Conservation (phyloP, 2,888 invertebrate genomes). For the Pollenia angustigena region DNA sequence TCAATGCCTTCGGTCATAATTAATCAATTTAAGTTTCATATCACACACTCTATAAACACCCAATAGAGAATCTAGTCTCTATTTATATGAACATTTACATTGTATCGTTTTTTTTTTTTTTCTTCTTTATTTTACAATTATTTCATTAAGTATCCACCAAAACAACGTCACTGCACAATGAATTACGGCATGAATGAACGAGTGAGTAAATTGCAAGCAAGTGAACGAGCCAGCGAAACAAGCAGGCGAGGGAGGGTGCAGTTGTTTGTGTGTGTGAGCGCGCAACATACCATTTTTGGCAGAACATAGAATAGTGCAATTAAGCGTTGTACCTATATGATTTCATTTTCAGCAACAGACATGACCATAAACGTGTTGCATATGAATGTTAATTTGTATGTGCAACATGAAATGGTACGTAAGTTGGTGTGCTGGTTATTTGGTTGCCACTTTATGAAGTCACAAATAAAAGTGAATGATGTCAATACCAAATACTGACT, state of each 20-base stretch:
- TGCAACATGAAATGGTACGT: slow-evolving; percentile 41
- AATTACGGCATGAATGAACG: not conserved
- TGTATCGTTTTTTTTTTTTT: slow-evolving; percentile 7
- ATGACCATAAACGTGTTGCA: slow-evolving; percentile 68
- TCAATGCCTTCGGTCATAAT: slow-evolving; percentile 24
- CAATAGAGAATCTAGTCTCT: not conserved
- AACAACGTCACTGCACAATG: not conserved
- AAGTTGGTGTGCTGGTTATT: not conserved
- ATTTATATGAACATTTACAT: not conserved
- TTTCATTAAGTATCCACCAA: slow-evolving; percentile 37
- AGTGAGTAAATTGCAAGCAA: not conserved
- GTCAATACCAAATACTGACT: slow-evolving; percentile 40
- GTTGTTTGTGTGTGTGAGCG: not conserved
- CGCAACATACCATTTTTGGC: slow-evolving; percentile 44
- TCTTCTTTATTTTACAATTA: slow-evolving; percentile 9
- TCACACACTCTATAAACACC: slow-evolving; percentile 38
- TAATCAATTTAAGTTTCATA: slow-evolving; percentile 52
- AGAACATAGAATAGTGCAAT: slow-evolving; percentile 36
- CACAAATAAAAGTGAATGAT: slow-evolving; percentile 49
- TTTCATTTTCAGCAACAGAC: slow-evolving; percentile 61
- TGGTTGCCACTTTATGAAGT: slow-evolving; percentile 38
- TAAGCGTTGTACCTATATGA: slow-evolving; percentile 36
- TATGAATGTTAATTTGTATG: slow-evolving; percentile 40
- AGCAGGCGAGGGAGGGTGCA: not conserved
- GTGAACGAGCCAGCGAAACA: not conserved